A percentile compares a stretch with the other conserved stretches of the same genome.
Conservation (phyloP, 2,888 invertebrate species). For the Nomada ferruginata region DNA sequence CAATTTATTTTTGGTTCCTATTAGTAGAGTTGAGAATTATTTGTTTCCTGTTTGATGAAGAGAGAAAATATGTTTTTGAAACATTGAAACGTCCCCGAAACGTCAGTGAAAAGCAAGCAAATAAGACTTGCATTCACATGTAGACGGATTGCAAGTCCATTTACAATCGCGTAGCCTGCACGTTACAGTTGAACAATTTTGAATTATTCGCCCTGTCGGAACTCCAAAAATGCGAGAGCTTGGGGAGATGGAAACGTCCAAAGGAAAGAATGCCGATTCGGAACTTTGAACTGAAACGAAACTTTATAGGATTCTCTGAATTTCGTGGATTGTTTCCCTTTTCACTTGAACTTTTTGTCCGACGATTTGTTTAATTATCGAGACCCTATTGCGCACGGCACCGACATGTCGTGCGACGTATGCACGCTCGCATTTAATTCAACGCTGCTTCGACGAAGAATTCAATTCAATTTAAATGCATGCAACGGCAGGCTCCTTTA, state of each 20-base stretch:
- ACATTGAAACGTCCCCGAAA: too few species aligned
- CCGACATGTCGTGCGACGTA: not conserved
- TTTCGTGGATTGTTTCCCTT: constrained; percentile 23
- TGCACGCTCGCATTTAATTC: constrained; percentile 23
- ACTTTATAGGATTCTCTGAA: constrained; percentile 41
- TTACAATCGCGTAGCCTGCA: constrained; percentile 9
- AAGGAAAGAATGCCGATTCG: constrained; percentile 29
- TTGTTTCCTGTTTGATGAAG: too few species aligned
- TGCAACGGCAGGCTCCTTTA: constrained; percentile 10
- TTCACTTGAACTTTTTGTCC: constrained; percentile 39
- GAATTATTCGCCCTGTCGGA: not conserved
- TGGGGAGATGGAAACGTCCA: not conserved
- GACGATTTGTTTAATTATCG: constrained; percentile 54
- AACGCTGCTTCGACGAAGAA: constrained; percentile 10
- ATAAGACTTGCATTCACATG: not conserved
- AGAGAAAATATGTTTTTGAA: too few species aligned
- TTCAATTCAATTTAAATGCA: constrained; percentile 24
- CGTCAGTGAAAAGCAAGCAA: not conserved
- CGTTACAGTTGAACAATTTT: constrained; percentile 13
- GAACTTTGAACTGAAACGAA: constrained; percentile 21
- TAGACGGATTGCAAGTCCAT: not conserved
- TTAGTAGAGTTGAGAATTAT: too few species aligned
- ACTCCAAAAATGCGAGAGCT: constrained; percentile 20
- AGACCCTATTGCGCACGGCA: constrained; percentile 4
- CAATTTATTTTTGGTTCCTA: too few species aligned